Evolutionary conservation across 2,113 vertebrate genomes (phyloP), one percentile per base, ranked within the genome.

Genomic region (Loxodonta africana): DNA sequence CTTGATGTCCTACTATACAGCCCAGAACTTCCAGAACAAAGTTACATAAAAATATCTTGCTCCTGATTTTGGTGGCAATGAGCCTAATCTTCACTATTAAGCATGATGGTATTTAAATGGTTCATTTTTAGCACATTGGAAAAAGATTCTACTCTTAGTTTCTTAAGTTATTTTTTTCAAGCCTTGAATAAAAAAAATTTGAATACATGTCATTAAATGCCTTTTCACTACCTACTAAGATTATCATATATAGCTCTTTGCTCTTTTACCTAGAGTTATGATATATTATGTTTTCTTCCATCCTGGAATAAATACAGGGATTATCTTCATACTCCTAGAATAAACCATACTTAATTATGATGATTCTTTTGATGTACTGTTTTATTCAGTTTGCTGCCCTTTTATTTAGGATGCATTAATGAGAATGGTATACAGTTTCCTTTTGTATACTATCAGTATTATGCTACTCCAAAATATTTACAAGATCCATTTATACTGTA

Each of bases 261-360:
- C 81, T 93, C 87, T 88, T 96, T 96, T 78, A 83, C 77, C 77
- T 96, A 88, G 69, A 93, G 63, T 84, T 85, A 71, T 83, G 67
- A 62, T 89, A 8, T 80, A 86, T 87, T 84, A 95, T n/a, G 97
- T 76, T 96, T 94, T 23, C 67, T 96, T 95, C 67, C 17, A 51
- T 74, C 41, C 46, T 97, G 21, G 28, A 87, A 95, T 74, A 96
- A 97, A 97, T 65, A 53, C 96, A 95, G 73, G 57, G 60, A 74
- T 8, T 83, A 82, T 51, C 65, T 96, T 92, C 53, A 57, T 82
- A 90, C 62, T 95, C 73, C 46, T 53, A 95, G 77, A 92, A 94
- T 81, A 97, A 96, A 57, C 23, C 65, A 90, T 53, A 30, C 33
- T 95, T 83, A 92, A 60, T 78, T 41, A 90, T 84, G n/a, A 94